Base-by-base conservation (phyloP, 92 coral and sea anemone genomes). In the Montipora capitata region DNA sequence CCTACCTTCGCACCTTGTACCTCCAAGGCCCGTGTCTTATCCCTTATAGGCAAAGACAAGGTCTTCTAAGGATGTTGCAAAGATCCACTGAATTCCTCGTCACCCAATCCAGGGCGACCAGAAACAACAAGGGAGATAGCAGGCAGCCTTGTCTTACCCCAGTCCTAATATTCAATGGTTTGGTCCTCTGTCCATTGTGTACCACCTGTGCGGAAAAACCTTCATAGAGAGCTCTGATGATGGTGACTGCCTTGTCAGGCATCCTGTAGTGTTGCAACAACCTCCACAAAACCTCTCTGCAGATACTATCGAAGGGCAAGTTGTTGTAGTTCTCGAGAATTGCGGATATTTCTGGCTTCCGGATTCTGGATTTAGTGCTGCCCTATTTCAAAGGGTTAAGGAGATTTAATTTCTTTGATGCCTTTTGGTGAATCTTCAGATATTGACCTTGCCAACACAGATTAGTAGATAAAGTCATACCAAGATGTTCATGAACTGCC, bases 11-110 rank as follows among this genome's bases (percentile, higher is more conserved):
- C 74, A 80, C 85, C 61, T 8, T 80, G 57, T 64, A 18, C 61
- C 75, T 80, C 75, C 85, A 63, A 80, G 75, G 72, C 75, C 58
- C 44, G 14, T 45, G 63, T 63, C 63, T 15, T 64, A 17, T 77
- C 69, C 48, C 68, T 77, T 45, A 54, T 27, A 52, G 41, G 69
- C 68, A 63, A 77, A 77, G 17, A 51, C 69, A 35, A 77, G 69
- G 13, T 76, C 81, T 76, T 41, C 79, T 72, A 65, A 81, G 68
- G 68, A 42, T 78, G 66, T 78, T 49, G 76, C 38, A 15, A 68
- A 38, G 74, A 45, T 7, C 74, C 45, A 68, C 14, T 68, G 48
- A 5, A 68, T 68, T 68, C 14, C 74, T 68, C 45, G 74, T 3
- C 48, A 68, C 74, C 74, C 48, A 40, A 68, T 68, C 74, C 48